Evolutionary conservation across 2,888 invertebrate genomes (phyloP).

Genomic region (Rotaria socialis): DNA sequence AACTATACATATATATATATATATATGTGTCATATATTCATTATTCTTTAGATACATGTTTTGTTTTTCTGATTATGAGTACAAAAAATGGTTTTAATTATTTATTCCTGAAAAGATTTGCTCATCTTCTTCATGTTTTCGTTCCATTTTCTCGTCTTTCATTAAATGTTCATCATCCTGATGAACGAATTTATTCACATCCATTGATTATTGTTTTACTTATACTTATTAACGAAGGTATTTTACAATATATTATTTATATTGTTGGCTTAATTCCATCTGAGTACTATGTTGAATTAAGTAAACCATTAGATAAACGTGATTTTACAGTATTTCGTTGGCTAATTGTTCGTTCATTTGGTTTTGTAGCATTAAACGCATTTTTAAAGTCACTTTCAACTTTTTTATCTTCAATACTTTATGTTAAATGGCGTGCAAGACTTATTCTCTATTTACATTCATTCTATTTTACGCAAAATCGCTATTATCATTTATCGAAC

Average conservation of each 20-base stretch:
- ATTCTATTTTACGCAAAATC: neutral
- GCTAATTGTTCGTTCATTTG: conserved; percentile 54
- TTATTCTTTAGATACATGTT: neutral
- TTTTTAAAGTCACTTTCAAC: conserved; percentile 54
- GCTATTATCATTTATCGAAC: conserved; percentile 37
- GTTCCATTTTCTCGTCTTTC: conserved; percentile 15
- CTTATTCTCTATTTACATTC: conserved; percentile 14
- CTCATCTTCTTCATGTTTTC: conserved; percentile 5
- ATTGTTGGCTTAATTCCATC: conserved; percentile 64
- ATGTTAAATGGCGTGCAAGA: conserved; percentile 41
- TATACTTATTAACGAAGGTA: conserved; percentile 47
- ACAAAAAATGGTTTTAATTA: neutral
- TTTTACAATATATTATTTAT: conserved; percentile 63
- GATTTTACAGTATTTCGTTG: conserved; percentile 59
- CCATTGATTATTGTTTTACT: conserved; percentile 37
- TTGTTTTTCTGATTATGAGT: neutral
- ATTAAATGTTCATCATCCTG: neutral
- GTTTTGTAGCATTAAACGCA: conserved; percentile 55
- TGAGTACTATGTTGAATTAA: conserved; percentile 62
- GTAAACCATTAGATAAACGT: conserved; percentile 52
- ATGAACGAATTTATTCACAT: neutral
- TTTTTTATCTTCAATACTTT: conserved; percentile 43
- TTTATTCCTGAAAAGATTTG: neutral
- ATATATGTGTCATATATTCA: neutral
- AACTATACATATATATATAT: neutral